Evolutionary conservation across 1,140 invertebrate genomes (phyloP).

Genomic region (Drosophila micromelanica): DNA sequence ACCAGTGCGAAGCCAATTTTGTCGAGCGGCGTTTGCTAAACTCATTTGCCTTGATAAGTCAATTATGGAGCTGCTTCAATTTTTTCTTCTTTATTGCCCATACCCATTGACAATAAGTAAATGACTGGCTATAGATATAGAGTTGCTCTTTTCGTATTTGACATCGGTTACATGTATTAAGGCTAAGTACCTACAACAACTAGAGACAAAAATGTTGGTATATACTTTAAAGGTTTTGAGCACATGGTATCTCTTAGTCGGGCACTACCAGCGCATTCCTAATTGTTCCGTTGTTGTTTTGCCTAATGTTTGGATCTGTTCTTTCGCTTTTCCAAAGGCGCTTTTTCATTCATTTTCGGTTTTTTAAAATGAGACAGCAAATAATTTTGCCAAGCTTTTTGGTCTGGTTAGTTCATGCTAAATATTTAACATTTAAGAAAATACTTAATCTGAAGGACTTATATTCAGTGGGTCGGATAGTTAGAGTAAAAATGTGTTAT

Average conservation of each 20-base stretch:
- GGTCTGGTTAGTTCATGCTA: background rate
- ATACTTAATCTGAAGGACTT: too few relatives aligned
- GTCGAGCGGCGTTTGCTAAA: slow-evolving; percentile 51
- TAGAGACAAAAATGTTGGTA: too few relatives aligned
- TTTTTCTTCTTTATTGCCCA: background rate
- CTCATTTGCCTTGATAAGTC: slow-evolving; percentile 72
- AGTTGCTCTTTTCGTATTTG: too few relatives aligned
- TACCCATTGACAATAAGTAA: too few relatives aligned
- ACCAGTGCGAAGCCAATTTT: slow-evolving; percentile 62
- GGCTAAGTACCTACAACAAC: too few relatives aligned
- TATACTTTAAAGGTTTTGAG: too few relatives aligned
- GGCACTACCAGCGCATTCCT: too few relatives aligned
- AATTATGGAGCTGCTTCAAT: slow-evolving; percentile 52
- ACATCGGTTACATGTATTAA: too few relatives aligned
- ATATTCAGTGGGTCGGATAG: too few relatives aligned
- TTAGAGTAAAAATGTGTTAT: too few relatives aligned
- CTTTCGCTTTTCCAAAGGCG: background rate
- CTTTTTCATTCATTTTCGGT: background rate
- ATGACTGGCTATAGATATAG: too few relatives aligned
- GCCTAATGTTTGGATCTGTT: slow-evolving; percentile 11
- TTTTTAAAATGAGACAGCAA: slow-evolving; percentile 4
- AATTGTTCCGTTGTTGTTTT: slow-evolving; percentile 11
- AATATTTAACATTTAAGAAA: background rate
- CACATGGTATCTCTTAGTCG: too few relatives aligned
- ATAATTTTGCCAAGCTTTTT: background rate